Percentiles rank a stretch among this genome's conserved stretches.
phyloP scores from a whole-genome alignment of 2,888 invertebrate species.

The Apamea crenata region DNA sequence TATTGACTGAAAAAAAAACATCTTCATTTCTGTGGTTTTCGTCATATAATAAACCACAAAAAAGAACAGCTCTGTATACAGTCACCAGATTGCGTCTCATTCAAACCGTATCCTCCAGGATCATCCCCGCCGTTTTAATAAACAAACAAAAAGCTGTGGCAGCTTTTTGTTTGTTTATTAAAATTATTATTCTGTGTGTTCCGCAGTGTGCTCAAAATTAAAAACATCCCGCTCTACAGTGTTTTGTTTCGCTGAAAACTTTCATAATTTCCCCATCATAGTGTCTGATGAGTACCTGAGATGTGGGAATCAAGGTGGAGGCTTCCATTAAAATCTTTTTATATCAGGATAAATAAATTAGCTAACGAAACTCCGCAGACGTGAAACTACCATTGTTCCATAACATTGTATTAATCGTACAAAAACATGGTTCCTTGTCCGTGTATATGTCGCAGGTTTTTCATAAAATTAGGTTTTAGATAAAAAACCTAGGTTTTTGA shows the following conservation, averaged over 20 bases:
- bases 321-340: not conserved
- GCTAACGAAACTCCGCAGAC: too few species aligned
- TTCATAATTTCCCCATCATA: slow-evolving; percentile 54
- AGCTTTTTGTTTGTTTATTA: too few species aligned
- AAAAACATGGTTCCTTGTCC: too few species aligned
- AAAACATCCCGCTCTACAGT: slow-evolving; percentile 38
- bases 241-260: slow-evolving; percentile 52
- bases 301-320: slow-evolving; percentile 35
- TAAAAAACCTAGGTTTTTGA: too few species aligned
- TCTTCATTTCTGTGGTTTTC: too few species aligned
- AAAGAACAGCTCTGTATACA: not conserved
- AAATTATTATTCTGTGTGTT: not conserved
- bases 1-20: too few species aligned
- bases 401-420: too few species aligned
- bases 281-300: slow-evolving; percentile 21
- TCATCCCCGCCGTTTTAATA: slow-evolving; percentile 6
- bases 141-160: slow-evolving; percentile 36
- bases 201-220: slow-evolving; percentile 43
- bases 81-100: slow-evolving; percentile 7
- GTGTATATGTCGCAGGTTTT: too few species aligned
- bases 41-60: not conserved
- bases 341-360: not conserved
- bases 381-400: too few species aligned
- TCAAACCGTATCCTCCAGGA: not conserved
- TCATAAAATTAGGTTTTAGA: too few species aligned